phyloP scores from a whole-genome alignment of 2,113 vertebrate genomes.

The Arizona elegans region DNA sequence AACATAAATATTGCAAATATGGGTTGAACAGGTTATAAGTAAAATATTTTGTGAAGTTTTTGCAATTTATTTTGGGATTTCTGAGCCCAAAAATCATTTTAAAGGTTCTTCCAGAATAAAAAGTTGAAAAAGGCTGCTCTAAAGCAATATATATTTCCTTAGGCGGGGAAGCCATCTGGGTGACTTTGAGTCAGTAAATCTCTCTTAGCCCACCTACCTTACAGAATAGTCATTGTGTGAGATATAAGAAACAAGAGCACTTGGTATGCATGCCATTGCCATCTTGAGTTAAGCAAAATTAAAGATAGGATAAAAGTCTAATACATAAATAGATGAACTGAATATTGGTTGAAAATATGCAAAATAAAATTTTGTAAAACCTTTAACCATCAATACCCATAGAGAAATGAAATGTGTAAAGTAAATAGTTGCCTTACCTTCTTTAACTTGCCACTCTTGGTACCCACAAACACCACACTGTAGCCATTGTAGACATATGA shows the following conservation, averaged over 20 bases:
- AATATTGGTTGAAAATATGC: rapidly evolving
- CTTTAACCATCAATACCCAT: rapidly evolving
- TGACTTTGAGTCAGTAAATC: not conserved
- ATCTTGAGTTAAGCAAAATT: not conserved
- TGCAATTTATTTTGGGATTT: not conserved
- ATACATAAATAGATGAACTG: not conserved
- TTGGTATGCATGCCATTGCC: not conserved
- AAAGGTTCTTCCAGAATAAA: not conserved
- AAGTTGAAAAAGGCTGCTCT: not conserved
- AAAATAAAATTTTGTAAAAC: rapidly evolving
- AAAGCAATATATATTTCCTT: not conserved
- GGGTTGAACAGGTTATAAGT: not conserved
- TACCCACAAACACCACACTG: constrained; percentile 95
- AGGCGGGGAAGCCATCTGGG: not conserved
- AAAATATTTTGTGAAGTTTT: not conserved
- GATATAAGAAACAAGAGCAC: not conserved
- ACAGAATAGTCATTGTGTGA: not conserved
- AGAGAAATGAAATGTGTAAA: not conserved
- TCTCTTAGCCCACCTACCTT: not conserved
- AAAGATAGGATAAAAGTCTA: not conserved
- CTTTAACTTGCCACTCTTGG: constrained; percentile 91
- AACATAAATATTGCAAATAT: not conserved
- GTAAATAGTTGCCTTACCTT: constrained; percentile 76
- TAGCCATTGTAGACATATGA: constrained; percentile 95
- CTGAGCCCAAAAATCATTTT: not conserved